Percentiles rank a stretch among this genome's conserved stretches.
Evolutionary conservation across 2,888 invertebrate species (phyloP).

Genomic region (Electrophaes corylata): DNA sequence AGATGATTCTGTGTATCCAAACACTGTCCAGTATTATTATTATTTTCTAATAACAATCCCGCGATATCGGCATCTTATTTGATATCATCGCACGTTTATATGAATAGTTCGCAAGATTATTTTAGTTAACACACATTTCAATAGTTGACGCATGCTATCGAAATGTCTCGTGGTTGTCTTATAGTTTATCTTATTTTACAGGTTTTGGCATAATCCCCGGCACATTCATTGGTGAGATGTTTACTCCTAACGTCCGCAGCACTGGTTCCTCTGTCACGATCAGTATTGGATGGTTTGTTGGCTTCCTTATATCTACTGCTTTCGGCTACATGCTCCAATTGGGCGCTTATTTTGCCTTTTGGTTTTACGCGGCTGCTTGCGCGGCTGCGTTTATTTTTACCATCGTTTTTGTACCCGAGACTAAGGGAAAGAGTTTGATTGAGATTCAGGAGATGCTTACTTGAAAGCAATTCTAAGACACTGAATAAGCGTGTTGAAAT

Average conservation of each 20-base stretch:
- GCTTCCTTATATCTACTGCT: constrained; percentile 44
- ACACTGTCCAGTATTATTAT: too few relatives aligned
- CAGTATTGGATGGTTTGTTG: constrained; percentile 43
- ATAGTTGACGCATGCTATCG: too few relatives aligned
- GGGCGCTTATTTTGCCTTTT: constrained; percentile 45
- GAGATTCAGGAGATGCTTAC: constrained; percentile 51
- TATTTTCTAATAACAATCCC: too few relatives aligned
- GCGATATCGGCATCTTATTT: too few relatives aligned
- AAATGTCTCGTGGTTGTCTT: too few relatives aligned
- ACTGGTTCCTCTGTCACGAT: constrained; percentile 44
- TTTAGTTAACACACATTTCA: too few relatives aligned
- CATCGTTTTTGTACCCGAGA: constrained; percentile 50
- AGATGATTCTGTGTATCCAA: too few relatives aligned
- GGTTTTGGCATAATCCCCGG: constrained; percentile 53
- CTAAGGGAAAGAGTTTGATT: constrained; percentile 49
- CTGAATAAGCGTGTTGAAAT: too few relatives aligned
- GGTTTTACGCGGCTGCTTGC: constrained; percentile 44
- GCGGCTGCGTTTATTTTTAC: constrained; percentile 43
- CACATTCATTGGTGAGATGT: constrained; percentile 54
- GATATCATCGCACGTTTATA: too few relatives aligned
- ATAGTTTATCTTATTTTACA: constrained; percentile 28
- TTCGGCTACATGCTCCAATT: constrained; percentile 45
- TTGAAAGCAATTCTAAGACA: constrained; percentile 6
- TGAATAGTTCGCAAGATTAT: too few relatives aligned
- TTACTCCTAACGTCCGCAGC: constrained; percentile 48